Percentiles rank a stretch among this genome's conserved stretches.
These are phyloP conservation scores for Hozukius guyotensis DNA, from an alignment of 2,797 vertebrate species.

Conservation along the genomic window DNA sequence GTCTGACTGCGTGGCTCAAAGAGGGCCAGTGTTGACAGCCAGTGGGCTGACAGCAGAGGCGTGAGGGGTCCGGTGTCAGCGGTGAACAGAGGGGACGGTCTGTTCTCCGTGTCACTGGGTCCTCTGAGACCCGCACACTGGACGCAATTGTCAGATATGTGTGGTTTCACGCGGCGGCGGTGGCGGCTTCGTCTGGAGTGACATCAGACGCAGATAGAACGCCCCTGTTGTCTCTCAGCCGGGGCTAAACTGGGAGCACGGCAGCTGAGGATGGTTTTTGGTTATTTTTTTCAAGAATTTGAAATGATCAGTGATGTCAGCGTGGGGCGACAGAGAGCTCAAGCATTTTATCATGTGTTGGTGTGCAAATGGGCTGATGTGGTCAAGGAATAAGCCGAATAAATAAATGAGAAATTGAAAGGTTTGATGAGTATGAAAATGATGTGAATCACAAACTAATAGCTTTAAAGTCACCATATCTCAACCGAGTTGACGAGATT, in stretches of 20 bases:
- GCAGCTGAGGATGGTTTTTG: constrained; percentile 29
- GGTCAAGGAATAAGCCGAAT: neutral
- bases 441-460: neutral
- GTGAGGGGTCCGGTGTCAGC: constrained; percentile 61
- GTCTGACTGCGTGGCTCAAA: constrained; percentile 65
- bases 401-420: neutral
- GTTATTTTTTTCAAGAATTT: constrained; percentile 4
- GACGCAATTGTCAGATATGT: constrained; percentile 70
- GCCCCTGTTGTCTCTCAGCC: constrained; percentile 59
- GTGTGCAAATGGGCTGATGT: neutral
- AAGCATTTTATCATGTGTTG: neutral
- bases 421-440: neutral
- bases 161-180: constrained; percentile 48
- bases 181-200: constrained; percentile 65
- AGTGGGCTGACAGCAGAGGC: constrained; percentile 68
- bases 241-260: constrained; percentile 29
- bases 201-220: constrained; percentile 73
- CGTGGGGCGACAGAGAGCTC: constrained; percentile 5
- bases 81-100: constrained; percentile 63
- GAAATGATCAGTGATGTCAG: constrained; percentile 36
- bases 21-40: constrained; percentile 70
- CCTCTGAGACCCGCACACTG: constrained; percentile 67
- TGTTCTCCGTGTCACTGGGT: constrained; percentile 70
- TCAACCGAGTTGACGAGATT: neutral
- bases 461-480: neutral